phyloP scores from a whole-genome alignment of 1,140 invertebrate genomes.

The Drosophila neocordata region DNA sequence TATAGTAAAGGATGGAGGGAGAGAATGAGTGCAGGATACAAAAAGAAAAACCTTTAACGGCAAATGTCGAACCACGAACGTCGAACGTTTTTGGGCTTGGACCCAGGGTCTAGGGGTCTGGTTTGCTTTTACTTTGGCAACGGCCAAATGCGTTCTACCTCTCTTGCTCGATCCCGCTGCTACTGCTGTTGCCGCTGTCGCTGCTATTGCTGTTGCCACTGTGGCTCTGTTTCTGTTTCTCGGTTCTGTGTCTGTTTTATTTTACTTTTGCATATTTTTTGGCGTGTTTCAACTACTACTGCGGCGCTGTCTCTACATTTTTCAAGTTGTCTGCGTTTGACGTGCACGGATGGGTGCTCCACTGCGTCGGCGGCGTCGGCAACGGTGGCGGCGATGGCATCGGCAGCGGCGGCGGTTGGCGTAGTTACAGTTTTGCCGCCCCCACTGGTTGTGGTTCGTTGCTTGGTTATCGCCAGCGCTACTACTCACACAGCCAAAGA shows the following conservation, averaged over 20 bases:
- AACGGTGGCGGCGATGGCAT: conserved; percentile 4
- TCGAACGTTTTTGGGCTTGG: conserved; percentile 41
- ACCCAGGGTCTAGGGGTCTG: conserved; percentile 32
- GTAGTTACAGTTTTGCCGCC: conserved; percentile 68
- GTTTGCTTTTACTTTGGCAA: conserved; percentile 41
- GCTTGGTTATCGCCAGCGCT: conserved; percentile 74
- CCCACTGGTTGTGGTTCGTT: conserved; percentile 68
- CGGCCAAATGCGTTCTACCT: conserved; percentile 66
- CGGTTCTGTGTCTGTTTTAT: conserved; percentile 78
- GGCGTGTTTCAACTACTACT: conserved; percentile 78
- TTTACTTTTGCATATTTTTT: conserved; percentile 82
- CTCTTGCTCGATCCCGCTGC: not conserved
- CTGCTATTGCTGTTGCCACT: not conserved
- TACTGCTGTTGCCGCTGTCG: not conserved
- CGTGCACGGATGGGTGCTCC: conserved; percentile 76
- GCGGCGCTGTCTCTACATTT: conserved; percentile 79
- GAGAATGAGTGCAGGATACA: not conserved
- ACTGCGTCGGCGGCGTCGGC: conserved; percentile 67
- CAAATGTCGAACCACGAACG: conserved; percentile 70
- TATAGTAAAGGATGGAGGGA: not conserved
- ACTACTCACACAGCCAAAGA: conserved; percentile 51
- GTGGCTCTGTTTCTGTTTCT: conserved; percentile 8
- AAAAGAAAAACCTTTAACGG: conserved; percentile 62
- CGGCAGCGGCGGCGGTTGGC: conserved; percentile 51
- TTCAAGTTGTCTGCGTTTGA: conserved; percentile 81